phyloP scores from a whole-genome alignment of 2,113 vertebrate species.

The Brachyistius frenatus region DNA sequence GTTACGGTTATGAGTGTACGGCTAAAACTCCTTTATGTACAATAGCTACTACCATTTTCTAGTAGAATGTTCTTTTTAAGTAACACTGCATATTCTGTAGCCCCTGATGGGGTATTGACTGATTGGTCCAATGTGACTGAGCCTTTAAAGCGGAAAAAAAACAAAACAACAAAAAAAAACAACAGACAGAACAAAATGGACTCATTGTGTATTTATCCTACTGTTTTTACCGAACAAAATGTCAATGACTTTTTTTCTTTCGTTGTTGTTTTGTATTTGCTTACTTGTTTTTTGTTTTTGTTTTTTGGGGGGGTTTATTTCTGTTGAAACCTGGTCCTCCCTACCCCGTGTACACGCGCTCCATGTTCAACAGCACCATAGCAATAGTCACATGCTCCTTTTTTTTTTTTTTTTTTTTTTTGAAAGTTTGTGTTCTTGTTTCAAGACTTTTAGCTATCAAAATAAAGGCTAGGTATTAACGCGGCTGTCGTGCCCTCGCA shows the following conservation, averaged over 20 bases:
- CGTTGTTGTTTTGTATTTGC: conserved; percentile 65
- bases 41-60: conserved; percentile 85
- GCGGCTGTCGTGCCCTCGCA: conserved; percentile 63
- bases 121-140: conserved; percentile 76
- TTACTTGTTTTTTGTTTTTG: conserved; percentile 60
- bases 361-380: conserved; percentile 78
- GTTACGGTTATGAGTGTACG: conserved; percentile 80
- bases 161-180: conserved; percentile 38
- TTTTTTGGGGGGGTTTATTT: conserved; percentile 41
- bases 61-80: conserved; percentile 84
- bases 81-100: conserved; percentile 80
- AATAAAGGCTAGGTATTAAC: conserved; percentile 83
- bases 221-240: conserved; percentile 88
- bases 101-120: conserved; percentile 78
- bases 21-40: conserved; percentile 82
- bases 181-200: conserved; percentile 77
- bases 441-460: conserved; percentile 79
- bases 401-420: conserved; percentile 30
- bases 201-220: conserved; percentile 88
- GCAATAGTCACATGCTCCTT: conserved; percentile 67
- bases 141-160: conserved; percentile 71
- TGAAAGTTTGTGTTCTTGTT: conserved; percentile 66
- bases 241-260: conserved; percentile 69
- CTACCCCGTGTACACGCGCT: conserved; percentile 73
- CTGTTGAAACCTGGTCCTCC: conserved; percentile 71